Base-by-base conservation (phyloP, 2,113 vertebrate genomes). In the Fukomys damarensis region DNA sequence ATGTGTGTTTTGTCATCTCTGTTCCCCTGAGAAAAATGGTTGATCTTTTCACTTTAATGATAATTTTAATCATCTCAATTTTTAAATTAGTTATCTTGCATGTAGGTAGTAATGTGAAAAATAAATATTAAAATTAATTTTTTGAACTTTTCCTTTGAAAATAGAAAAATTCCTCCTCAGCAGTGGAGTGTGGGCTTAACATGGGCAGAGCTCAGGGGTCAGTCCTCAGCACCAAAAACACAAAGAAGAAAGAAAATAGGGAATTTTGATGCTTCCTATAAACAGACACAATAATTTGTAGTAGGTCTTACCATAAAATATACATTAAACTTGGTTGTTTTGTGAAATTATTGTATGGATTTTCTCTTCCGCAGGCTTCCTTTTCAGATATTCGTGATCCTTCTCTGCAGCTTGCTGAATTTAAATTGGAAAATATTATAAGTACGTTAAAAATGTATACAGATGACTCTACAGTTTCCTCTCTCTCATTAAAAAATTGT, bases 401-500 rank as follows among this genome's bases (percentile, higher is more conserved):
- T 81, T 97, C 98, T 96, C 97, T 99, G 93, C 99, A 99, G 98
- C 98, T 99, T 98, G 99, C 99, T 41, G 99, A 99, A 96, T 99
- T 99, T 97, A 99, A 99, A 86, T 98, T 99, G 97, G 99, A 99
- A 89, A 99, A 99, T 93, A 99, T 99, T 98, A 99, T 99, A 97
- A 99, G 99, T 94, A 98, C 99, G 70, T 70, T 99, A 90, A 98
- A 99, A 98, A 99, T 99, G 99, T 98, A 98, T 95, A 99, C 99
- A 2, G 99, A 99, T 98, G 98, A 98, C 63, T 99, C 99, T 95
- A 98, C 99, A 99, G 99, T 98, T 97, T 99, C 99, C 65, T 98
- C 99, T 9, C 99, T 99, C 85, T 99, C 98, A 96, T 98, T 99
- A 89, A 96, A 98, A 61, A 98, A 99, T 89, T 99, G 99, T 95